A percentile compares a stretch with the other conserved stretches of the same genome.
phyloP scores from a whole-genome alignment of 2,888 invertebrate genomes.

The Dynastes maya region DNA sequence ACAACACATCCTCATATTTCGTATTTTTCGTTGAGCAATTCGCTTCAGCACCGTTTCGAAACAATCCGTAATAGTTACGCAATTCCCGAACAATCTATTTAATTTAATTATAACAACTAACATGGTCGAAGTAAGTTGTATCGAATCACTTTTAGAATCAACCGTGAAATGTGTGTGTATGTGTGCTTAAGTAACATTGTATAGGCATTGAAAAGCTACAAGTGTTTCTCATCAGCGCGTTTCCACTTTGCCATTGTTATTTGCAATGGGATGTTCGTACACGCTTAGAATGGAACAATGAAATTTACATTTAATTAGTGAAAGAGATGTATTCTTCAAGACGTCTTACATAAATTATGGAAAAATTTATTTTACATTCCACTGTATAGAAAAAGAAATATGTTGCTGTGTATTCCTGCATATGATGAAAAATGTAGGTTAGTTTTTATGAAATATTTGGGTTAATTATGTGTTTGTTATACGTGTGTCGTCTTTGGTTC shows the following conservation, averaged over 20 bases:
- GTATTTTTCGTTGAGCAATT: background rate
- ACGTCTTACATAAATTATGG: conserved; percentile 20
- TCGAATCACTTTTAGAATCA: conserved; percentile 22
- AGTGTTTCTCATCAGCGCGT: conserved; percentile 30
- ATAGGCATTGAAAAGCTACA: conserved; percentile 19
- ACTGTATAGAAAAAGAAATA: background rate
- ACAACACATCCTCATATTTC: background rate
- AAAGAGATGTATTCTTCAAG: conserved; percentile 19
- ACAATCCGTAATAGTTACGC: conserved; percentile 21
- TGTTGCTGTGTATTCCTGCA: background rate
- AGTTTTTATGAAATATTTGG: background rate
- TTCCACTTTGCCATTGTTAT: conserved; percentile 29
- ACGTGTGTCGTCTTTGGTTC: no score
- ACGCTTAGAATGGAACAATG: conserved; percentile 32
- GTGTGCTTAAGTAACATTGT: conserved; percentile 18
- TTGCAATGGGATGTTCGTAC: conserved; percentile 32
- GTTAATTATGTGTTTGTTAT: background rate
- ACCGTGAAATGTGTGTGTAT: background rate
- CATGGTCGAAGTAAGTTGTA: background rate
- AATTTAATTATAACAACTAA: conserved; percentile 14
- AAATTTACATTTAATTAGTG: conserved; percentile 45
- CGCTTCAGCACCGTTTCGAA: background rate
- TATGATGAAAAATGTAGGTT: conserved; percentile 11
- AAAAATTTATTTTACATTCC: conserved; percentile 5
- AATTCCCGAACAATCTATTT: conserved; percentile 15